Evolutionary conservation across 1,140 invertebrate genomes (phyloP), one percentile per base, ranked within the genome.

Genomic region (Pygmarrhopalites habei): DNA sequence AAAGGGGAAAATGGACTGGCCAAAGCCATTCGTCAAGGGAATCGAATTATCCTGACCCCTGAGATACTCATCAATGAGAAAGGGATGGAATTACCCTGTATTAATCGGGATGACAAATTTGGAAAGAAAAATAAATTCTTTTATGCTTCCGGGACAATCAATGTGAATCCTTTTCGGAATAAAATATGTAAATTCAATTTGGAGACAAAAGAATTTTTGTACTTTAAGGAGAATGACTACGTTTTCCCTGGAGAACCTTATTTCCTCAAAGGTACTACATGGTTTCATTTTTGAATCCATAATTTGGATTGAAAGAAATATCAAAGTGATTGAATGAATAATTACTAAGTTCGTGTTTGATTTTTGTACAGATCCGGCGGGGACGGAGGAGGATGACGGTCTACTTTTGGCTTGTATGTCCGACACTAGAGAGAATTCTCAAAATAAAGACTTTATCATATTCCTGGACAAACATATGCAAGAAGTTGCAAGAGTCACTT

Each of bases 401-500:
- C 25, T 74, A 21, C 46, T 74, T 47, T 47, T 74, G 21, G 59
- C 67, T 5, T 59, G 62, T 47, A 58, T 73, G 46, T 66, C 65
- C 35, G 68, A 74, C 58, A 65, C 71, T 0, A 67, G 72, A 29
- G 41, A 62, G 2, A 66, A 66, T 23, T 51, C 69, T 7, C 5
- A 15, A 7, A 5, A 35, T 15, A 64, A 72, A 10, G 72, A 76
- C 63, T 78, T 73, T 59, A 58, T 79, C 15, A 32, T 77, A 5
- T 69, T 79, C 29, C 66, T 79, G 41, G 74, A 79, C 67, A 69
- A 71, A 47, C 73, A 66, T 28, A 69, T 79, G 66, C 73, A 65
- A 39, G 77, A 79, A 71, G 53, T 79, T 0, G 78, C 73, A 2
- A 57, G 77, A 58, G 76, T 75, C 7, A 66, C 70, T 7, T 71